phyloP scores from a whole-genome alignment of 2,113 vertebrate genomes.

The Pedetes capensis region DNA sequence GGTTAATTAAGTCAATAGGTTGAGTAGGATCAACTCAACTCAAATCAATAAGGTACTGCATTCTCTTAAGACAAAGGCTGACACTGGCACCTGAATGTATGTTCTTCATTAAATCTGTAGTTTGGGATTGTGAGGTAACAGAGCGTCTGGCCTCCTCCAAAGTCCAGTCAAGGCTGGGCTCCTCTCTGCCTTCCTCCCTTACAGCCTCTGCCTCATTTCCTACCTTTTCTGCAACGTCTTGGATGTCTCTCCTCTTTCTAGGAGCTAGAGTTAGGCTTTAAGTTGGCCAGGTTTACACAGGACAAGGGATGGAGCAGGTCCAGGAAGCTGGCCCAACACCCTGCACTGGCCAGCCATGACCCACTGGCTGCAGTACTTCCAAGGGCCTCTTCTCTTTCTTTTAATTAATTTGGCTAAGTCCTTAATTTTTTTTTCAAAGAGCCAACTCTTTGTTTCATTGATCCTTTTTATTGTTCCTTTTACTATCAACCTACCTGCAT shows the following conservation, averaged over 20 bases:
- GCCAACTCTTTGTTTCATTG: too few relatives aligned
- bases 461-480: too few relatives aligned
- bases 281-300: slow-evolving; percentile 89
- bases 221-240: slow-evolving; percentile 89
- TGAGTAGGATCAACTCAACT: slow-evolving; percentile 91
- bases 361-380: neutral
- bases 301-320: slow-evolving; percentile 88
- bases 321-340: slow-evolving; percentile 67
- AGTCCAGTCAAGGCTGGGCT: slow-evolving; percentile 92
- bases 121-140: slow-evolving; percentile 96
- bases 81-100: slow-evolving; percentile 93
- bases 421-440: too few relatives aligned
- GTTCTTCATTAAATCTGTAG: slow-evolving; percentile 95
- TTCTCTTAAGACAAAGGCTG: slow-evolving; percentile 90
- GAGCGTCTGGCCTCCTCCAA: slow-evolving; percentile 95
- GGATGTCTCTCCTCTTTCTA: slow-evolving; percentile 85
- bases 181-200: slow-evolving; percentile 94
- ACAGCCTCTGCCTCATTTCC: slow-evolving; percentile 94
- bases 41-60: slow-evolving; percentile 98
- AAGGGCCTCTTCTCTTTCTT: too few relatives aligned
- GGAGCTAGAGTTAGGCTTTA: slow-evolving; percentile 90
- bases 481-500: too few relatives aligned
- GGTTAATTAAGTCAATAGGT: slow-evolving; percentile 95
- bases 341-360: neutral
- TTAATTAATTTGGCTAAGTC: too few relatives aligned